A percentile compares a stretch with the other conserved stretches of the same genome.
Evolutionary conservation across 2,888 invertebrate species (phyloP).

Genomic region (Polydrusus pterygomalis): DNA sequence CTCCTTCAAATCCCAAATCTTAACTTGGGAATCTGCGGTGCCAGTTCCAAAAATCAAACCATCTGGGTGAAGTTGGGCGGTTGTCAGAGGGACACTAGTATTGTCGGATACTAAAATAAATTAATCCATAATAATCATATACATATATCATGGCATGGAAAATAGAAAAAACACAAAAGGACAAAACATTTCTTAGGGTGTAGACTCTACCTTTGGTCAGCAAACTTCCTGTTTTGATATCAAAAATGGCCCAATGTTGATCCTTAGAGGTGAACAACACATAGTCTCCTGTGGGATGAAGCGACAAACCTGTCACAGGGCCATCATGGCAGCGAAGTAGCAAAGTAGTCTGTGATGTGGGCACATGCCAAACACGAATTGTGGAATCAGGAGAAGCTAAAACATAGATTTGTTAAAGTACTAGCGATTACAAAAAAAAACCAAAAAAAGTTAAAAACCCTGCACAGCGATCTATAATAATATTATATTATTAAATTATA

Average conservation of each 20-base stretch:
- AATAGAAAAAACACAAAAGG: no score
- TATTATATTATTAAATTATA: no score
- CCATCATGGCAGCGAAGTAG: conserved; percentile 94
- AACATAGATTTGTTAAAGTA: conserved; percentile 40
- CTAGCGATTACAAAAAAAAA: no score
- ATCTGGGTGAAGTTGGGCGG: conserved; percentile 99
- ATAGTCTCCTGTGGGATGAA: conserved; percentile 99
- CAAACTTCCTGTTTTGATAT: conserved; percentile 93
- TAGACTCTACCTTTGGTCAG: conserved; percentile 80
- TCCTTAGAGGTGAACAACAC: conserved; percentile 95
- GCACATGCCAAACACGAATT: conserved; percentile 97
- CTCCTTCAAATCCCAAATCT: conserved; percentile 99
- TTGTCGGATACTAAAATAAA: conserved; percentile 76
- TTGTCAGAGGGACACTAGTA: conserved; percentile 87
- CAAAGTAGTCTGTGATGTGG: conserved; percentile 88
- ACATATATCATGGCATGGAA: no score
- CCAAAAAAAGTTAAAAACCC: no score
- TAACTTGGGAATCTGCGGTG: conserved; percentile 94
- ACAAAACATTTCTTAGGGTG: no score
- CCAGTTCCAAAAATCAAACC: conserved; percentile 99
- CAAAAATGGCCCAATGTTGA: conserved; percentile 99
- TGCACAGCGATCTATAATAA: no score
- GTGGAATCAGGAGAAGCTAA: conserved; percentile 93
- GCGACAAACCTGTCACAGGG: conserved; percentile 95
- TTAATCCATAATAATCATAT: no score